These are phyloP conservation scores for Cyphomyrus plagiostoma DNA, from an alignment of 2,113 vertebrate genomes.

Conservation along the genomic window DNA sequence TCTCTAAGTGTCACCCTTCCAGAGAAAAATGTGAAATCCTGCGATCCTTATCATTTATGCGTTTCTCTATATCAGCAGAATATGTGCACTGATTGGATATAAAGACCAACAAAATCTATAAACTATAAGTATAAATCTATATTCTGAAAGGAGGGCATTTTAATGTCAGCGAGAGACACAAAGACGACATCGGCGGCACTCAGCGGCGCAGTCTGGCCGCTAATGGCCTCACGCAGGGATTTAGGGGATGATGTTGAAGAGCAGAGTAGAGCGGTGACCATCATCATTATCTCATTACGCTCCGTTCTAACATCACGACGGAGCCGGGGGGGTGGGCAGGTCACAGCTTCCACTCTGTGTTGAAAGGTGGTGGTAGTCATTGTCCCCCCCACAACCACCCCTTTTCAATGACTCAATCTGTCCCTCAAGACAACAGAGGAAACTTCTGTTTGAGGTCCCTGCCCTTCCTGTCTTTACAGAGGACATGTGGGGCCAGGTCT, in stretches of 20 bases:
- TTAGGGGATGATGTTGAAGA: neutral
- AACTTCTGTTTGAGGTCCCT: neutral
- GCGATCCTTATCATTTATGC: neutral
- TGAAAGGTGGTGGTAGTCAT: neutral
- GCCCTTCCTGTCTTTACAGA: neutral
- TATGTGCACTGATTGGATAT: neutral
- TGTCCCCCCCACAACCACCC: neutral
- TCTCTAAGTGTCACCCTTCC: neutral
- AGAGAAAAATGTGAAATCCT: neutral
- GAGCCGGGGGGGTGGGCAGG: neutral
- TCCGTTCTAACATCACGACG: neutral
- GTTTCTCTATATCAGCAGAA: neutral
- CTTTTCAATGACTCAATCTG: slow-evolving; percentile 13
- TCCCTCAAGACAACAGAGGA: neutral
- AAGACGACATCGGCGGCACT: neutral
- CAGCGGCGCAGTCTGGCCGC: neutral
- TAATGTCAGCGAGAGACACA: neutral
- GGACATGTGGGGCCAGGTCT: neutral
- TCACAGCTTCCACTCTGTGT: neutral
- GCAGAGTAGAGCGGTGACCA: neutral
- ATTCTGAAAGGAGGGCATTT: neutral
- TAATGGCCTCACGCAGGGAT: neutral
- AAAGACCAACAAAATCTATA: neutral
- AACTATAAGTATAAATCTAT: neutral
- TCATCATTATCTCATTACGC: neutral